Evolutionary conservation across 2,888 invertebrate species (phyloP).

Genomic region (Alviniconcha strummeri): DNA sequence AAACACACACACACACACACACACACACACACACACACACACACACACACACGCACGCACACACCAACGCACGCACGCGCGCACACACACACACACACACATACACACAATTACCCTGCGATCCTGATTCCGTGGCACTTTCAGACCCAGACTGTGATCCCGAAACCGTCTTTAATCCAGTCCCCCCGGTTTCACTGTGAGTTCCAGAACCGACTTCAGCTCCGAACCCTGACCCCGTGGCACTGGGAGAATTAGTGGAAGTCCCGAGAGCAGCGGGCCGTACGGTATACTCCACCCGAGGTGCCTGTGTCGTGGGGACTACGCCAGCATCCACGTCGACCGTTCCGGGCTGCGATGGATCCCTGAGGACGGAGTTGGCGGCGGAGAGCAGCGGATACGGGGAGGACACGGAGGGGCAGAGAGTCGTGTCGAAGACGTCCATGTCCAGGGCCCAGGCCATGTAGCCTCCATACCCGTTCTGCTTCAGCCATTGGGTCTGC

Average conservation of each 20-base stretch:
- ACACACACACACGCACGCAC: slow-evolving; percentile 2
- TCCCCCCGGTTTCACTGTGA: not conserved
- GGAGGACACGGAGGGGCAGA: slow-evolving; percentile 8
- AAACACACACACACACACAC: slow-evolving; percentile 8
- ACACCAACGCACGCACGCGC: not conserved
- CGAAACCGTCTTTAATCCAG: not conserved
- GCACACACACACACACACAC: slow-evolving; percentile 1
- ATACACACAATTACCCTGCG: not conserved
- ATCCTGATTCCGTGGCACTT: not conserved
- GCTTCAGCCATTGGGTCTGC: slow-evolving; percentile 14
- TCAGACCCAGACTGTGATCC: not conserved
- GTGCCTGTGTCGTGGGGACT: not conserved
- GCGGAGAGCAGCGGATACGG: slow-evolving; percentile 18
- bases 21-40: slow-evolving; percentile 11
- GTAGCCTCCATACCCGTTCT: slow-evolving; percentile 14
- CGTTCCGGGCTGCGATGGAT: not conserved
- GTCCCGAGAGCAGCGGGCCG: not conserved
- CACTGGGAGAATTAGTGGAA: not conserved
- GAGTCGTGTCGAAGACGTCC: slow-evolving; percentile 1
- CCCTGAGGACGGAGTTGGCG: not conserved
- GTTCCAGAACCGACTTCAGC: not conserved
- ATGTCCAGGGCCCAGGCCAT: slow-evolving; percentile 9
- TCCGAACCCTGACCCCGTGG: not conserved
- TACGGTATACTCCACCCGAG: not conserved
- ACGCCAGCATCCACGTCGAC: not conserved